These are phyloP conservation scores for Sebastes trivittatus DNA, from an alignment of 2,797 vertebrate species.

Conservation along the genomic window DNA sequence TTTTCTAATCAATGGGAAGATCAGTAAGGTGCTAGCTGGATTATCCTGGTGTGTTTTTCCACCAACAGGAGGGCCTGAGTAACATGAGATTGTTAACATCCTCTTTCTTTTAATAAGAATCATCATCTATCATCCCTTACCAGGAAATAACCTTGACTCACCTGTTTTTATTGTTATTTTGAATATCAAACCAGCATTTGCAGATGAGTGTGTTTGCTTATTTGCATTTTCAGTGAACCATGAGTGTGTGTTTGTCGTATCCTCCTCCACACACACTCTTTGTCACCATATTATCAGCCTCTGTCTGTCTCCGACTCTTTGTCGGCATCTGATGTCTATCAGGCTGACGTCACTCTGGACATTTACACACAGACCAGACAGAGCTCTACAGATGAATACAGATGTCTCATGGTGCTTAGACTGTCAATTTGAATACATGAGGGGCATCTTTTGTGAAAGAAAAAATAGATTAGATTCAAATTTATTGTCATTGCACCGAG, in stretches of 20 bases:
- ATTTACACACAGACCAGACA: conserved; percentile 3
- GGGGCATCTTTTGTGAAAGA: neutral
- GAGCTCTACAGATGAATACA: neutral
- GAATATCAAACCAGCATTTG: neutral
- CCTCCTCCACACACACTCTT: neutral
- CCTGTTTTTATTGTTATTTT: conserved; percentile 5
- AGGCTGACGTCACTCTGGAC: conserved; percentile 16
- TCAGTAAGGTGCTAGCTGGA: neutral
- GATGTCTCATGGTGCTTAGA: neutral
- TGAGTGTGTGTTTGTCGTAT: neutral
- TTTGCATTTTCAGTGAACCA: conserved; percentile 5
- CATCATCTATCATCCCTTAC: neutral
- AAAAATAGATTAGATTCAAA: neutral
- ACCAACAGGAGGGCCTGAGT: neutral
- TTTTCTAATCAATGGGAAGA: neutral
- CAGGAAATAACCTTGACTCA: conserved; percentile 16
- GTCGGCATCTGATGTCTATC: conserved; percentile 41
- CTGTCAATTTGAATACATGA: neutral
- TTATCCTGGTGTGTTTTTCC: neutral
- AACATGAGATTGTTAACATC: neutral
- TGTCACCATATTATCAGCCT: neutral
- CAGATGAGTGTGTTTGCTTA: neutral
- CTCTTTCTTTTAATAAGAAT: neutral
- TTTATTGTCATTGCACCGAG: neutral
- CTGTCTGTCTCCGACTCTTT: conserved; percentile 2